A percentile compares a stretch with the other conserved stretches of the same genome.
These are phyloP conservation scores for Idaea biselata DNA, from an alignment of 2,888 invertebrate species.

Conservation along the genomic window DNA sequence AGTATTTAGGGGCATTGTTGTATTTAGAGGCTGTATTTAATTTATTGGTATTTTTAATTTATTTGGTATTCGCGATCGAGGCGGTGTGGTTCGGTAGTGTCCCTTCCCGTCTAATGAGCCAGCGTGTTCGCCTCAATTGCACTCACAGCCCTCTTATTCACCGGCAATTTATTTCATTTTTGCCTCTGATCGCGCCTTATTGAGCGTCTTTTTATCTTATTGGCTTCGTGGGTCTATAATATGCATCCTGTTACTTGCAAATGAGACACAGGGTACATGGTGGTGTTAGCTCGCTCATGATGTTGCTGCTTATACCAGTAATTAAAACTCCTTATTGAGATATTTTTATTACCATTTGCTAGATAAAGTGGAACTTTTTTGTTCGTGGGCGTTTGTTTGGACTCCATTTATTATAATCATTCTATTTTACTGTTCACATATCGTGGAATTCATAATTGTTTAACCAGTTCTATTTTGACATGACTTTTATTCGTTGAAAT, in stretches of 20 bases:
- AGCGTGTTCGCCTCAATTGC: slow-evolving; percentile 79
- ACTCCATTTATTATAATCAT: slow-evolving; percentile 17
- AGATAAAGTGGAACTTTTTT: slow-evolving; percentile 13
- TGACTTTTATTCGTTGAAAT: slow-evolving; percentile 62
- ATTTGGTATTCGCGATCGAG: slow-evolving; percentile 29
- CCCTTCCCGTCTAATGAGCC: slow-evolving; percentile 72
- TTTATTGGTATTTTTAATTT: slow-evolving; percentile 35
- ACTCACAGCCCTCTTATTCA: slow-evolving; percentile 75
- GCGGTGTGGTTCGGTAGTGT: slow-evolving; percentile 34
- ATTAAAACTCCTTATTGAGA: slow-evolving; percentile 60
- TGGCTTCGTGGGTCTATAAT: slow-evolving; percentile 78
- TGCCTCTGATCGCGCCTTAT: slow-evolving; percentile 80
- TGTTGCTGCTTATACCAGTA: slow-evolving; percentile 61
- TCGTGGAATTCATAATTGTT: slow-evolving; percentile 50
- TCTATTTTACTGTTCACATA: slow-evolving; percentile 25
- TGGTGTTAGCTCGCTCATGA: slow-evolving; percentile 67
- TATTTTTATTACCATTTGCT: slow-evolving; percentile 37
- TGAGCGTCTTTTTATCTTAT: slow-evolving; percentile 78
- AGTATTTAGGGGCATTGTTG: slow-evolving; percentile 27
- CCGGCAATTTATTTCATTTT: slow-evolving; percentile 81
- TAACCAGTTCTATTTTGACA: slow-evolving; percentile 42
- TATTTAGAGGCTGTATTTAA: slow-evolving; percentile 32
- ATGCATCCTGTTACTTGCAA: slow-evolving; percentile 78
- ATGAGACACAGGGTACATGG: slow-evolving; percentile 75
- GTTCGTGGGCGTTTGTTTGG: slow-evolving; percentile 29